phyloP scores from a whole-genome alignment of 2,113 vertebrate genomes.

The Paramisgurnus dabryanus region DNA sequence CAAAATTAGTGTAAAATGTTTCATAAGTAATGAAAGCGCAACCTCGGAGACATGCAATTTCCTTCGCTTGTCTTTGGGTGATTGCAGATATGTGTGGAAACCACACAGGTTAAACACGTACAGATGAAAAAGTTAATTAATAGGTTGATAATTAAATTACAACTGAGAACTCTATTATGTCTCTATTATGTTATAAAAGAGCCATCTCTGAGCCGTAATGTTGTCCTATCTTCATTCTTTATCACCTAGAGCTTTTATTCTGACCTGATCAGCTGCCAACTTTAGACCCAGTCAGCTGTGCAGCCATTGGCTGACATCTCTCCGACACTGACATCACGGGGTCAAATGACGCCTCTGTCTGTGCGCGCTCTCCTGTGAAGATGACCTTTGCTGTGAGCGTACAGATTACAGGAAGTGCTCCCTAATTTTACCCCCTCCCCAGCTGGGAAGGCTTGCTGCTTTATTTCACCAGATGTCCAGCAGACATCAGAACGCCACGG shows the following conservation, averaged over 20 bases:
- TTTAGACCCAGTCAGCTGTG: constrained; percentile 31
- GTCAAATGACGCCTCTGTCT: constrained; percentile 50
- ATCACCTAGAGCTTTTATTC: not conserved
- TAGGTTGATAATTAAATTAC: too few relatives aligned
- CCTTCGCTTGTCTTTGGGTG: too few relatives aligned
- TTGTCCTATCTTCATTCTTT: too few relatives aligned
- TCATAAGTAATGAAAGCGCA: too few relatives aligned
- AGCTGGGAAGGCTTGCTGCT: constrained; percentile 44
- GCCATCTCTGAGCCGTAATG: too few relatives aligned
- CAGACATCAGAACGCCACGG: constrained; percentile 53
- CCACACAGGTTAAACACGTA: too few relatives aligned
- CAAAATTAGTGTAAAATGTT: too few relatives aligned
- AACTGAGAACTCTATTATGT: too few relatives aligned
- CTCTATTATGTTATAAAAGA: too few relatives aligned
- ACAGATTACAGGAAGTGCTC: constrained; percentile 55
- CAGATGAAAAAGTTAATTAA: too few relatives aligned
- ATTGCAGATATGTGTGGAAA: too few relatives aligned
- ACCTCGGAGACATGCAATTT: too few relatives aligned
- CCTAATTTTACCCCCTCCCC: constrained; percentile 44
- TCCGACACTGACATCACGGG: constrained; percentile 33
- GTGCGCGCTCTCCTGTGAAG: constrained; percentile 49
- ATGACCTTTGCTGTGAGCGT: constrained; percentile 46
- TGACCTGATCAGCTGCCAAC: constrained; percentile 21
- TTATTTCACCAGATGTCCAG: constrained; percentile 58
- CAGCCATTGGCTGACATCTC: constrained; percentile 41